Base-by-base conservation (phyloP, 2,797 vertebrate species). In the Falco cherrug region DNA sequence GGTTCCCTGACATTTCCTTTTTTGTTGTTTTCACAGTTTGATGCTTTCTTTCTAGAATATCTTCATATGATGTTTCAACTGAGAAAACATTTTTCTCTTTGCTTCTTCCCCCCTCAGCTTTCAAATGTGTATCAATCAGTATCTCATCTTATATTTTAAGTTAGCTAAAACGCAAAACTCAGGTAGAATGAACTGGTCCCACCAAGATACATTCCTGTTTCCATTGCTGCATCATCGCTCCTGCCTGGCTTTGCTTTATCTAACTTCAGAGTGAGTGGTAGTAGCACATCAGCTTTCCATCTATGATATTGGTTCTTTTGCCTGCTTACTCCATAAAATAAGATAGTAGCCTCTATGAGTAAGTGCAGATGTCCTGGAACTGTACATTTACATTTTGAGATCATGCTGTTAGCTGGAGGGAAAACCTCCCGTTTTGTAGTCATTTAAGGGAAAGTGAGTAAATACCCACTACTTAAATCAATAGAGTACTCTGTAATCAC, bases 401-500 rank as follows among this genome's bases (percentile, higher is more conserved):
- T 93, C 45, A 65, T 41, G 13, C 21, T 70, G 39, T 76, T 92
- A 76, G 68, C 24, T 63, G 17, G 11, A 67, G 35, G 26, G 54
- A 74, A 96, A 88, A 28, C 47, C 60, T 84, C 41, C 41, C 83
- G 11, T n/a, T 93, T 68, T 67, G 43, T 80, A 95, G 45, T 63
- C 48, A 89, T 67, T 82, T 94, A 83, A 85, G 78, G 39, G 33
- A 73, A 86, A 88, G 22, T 88, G 43, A 78, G 57, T 83, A 70
- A 83, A 82, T 95, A 89, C 33, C 25, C 51, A 77, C 65, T 84
- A 41, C n/a, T 79, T 80, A 87, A 63, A 82, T 95, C 61, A 93
- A 86, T 33, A 82, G 37, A 76, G 24, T 86, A 73, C 51, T 89
- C 84, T 90, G 78, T 92, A 95, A 85, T 93, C 75, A 95, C 78